These are phyloP conservation scores for Philotrypesis tridentata DNA, from an alignment of 1,140 invertebrate genomes.

Conservation along the genomic window DNA sequence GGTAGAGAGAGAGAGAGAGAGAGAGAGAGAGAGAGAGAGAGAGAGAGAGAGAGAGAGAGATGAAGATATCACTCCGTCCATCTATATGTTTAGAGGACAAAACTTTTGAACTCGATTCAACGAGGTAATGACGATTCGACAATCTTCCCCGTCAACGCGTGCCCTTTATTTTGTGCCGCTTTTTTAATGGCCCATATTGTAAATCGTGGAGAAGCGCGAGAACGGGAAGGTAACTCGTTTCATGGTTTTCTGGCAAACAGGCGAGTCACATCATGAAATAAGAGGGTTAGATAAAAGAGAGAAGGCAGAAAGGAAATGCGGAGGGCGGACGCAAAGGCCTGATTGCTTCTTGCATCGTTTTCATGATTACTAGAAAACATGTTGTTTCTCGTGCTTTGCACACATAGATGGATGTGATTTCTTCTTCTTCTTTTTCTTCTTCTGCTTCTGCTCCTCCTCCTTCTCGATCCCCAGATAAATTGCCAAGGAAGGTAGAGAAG, in stretches of 20 bases:
- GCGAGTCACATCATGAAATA: background rate
- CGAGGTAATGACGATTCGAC: slow-evolving; percentile 56
- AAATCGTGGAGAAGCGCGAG: background rate
- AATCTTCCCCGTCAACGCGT: slow-evolving; percentile 28
- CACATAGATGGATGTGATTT: background rate
- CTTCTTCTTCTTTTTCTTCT: background rate
- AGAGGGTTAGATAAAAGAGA: slow-evolving; percentile 39
- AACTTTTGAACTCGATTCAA: slow-evolving; percentile 52
- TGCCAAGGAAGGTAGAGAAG: too few species aligned
- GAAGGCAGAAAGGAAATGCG: slow-evolving; percentile 40
- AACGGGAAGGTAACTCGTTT: slow-evolving; percentile 22
- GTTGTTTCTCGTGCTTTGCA: slow-evolving; percentile 18
- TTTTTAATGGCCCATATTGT: slow-evolving; percentile 14
- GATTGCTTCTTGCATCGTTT: slow-evolving; percentile 39
- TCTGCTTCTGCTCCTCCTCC: too few species aligned
- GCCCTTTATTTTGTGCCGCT: slow-evolving; percentile 55
- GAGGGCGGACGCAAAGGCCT: slow-evolving; percentile 40
- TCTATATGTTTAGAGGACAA: background rate
- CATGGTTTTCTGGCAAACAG: slow-evolving; percentile 16
- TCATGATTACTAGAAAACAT: slow-evolving; percentile 36
- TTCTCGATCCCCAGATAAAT: background rate
- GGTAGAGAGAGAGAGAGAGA: background rate
- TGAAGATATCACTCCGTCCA: background rate
- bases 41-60: background rate
- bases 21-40: background rate